Conservation (phyloP, 1,140 invertebrate genomes). For the Cydia amplana region DNA sequence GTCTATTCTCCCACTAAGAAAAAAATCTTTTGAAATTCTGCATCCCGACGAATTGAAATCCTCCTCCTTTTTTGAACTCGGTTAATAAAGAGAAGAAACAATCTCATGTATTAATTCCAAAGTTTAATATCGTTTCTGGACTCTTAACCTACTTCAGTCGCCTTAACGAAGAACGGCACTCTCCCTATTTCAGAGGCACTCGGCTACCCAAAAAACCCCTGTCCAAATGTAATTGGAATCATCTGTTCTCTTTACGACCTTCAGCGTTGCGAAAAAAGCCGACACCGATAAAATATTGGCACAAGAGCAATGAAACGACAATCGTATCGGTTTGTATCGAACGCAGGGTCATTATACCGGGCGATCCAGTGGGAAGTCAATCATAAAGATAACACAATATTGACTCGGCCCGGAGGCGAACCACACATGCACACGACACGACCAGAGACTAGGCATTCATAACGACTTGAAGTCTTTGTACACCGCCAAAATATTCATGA, state of each 20-base stretch:
- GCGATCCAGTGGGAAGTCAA: constrained; percentile 45
- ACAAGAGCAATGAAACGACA: background rate
- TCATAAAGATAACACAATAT: constrained; percentile 41
- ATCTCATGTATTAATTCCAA: too few species aligned
- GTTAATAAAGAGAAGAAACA: too few species aligned
- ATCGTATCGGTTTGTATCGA: constrained; percentile 14
- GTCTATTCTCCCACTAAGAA: too few species aligned
- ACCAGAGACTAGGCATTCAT: constrained; percentile 38
- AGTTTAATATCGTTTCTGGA: too few species aligned
- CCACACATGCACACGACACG: constrained; percentile 32
- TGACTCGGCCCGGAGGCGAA: constrained; percentile 34
- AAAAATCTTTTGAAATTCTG: too few species aligned
- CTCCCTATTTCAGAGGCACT: too few species aligned
- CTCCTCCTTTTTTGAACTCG: too few species aligned
- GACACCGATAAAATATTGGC: background rate
- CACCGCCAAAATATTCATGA: background rate
- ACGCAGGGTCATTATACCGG: constrained; percentile 16
- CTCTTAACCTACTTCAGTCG: too few species aligned
- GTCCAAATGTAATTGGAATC: background rate
- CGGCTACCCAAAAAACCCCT: too few species aligned
- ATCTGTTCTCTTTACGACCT: background rate
- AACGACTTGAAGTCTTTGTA: constrained; percentile 37
- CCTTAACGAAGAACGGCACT: too few species aligned
- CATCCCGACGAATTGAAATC: too few species aligned
- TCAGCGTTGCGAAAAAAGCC: background rate